Percentiles rank a stretch among this genome's conserved stretches.
Evolutionary conservation across 2,888 invertebrate species (phyloP).

Genomic region (Globia sparganii): DNA sequence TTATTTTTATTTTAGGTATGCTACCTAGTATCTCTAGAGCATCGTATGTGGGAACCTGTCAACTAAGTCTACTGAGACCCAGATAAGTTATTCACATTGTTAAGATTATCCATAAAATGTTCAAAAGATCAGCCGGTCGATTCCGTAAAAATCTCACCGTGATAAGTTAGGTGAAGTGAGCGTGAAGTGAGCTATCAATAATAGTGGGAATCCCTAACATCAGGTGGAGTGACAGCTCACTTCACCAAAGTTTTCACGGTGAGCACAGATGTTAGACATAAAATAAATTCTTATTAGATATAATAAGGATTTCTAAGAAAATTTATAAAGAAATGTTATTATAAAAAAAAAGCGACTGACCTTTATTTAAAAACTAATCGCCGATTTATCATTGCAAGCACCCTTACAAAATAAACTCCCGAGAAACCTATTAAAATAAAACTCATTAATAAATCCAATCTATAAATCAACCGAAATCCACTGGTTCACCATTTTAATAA

Average conservation of each 20-base stretch:
- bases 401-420: neutral
- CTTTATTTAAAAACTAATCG: neutral
- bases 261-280: too few species aligned
- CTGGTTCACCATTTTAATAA: conserved; percentile 30
- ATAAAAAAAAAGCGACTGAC: too few species aligned
- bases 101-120: neutral
- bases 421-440: conserved; percentile 8
- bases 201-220: too few species aligned
- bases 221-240: too few species aligned
- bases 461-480: conserved; percentile 32
- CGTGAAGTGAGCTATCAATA: too few species aligned
- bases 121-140: too few species aligned
- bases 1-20: neutral
- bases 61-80: neutral
- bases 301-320: too few species aligned
- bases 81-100: neutral
- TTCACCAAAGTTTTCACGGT: too few species aligned
- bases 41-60: too few species aligned
- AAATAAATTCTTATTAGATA: neutral
- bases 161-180: too few species aligned
- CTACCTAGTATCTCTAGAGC: neutral
- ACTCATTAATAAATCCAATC: conserved; percentile 22
- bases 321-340: too few species aligned
- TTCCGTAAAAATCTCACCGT: too few species aligned
- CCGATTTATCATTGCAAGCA: neutral